Conservation (phyloP, 2,888 invertebrate genomes). For the Sminthurinus aureus region DNA sequence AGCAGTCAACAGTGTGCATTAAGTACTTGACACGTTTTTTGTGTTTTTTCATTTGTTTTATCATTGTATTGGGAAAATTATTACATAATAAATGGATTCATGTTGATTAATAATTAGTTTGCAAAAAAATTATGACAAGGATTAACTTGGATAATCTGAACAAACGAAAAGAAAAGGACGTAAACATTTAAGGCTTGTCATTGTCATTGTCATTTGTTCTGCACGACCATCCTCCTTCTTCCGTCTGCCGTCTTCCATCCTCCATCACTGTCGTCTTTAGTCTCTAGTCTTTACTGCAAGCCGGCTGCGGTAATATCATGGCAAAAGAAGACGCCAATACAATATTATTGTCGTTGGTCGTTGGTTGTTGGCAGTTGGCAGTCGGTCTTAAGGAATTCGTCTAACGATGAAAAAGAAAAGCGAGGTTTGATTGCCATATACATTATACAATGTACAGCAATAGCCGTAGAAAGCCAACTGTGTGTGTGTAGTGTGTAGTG, state of each 20-base stretch:
- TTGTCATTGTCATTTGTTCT: no score
- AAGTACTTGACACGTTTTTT: no score
- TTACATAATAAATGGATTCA: not conserved
- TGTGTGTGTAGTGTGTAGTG: no score
- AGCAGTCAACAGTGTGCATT: no score
- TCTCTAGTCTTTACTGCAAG: not conserved
- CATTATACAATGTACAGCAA: not conserved
- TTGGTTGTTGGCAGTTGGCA: no score
- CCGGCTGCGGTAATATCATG: not conserved
- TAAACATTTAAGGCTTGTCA: not conserved
- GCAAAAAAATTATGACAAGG: not conserved
- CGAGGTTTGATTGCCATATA: not conserved
- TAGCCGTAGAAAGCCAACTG: no score
- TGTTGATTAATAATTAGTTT: not conserved
- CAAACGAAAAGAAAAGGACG: not conserved
- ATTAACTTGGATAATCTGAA: not conserved
- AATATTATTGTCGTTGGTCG: no score
- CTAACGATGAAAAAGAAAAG: no score
- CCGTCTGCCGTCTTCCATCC: not conserved
- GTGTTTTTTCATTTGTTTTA: no score
- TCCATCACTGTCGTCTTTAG: not conserved
- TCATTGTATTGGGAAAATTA: no score
- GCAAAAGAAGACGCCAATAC: not conserved
- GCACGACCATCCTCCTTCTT: not conserved
- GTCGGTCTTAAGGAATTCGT: no score